Evolutionary conservation across 1,140 invertebrate genomes (phyloP).

Genomic region (Diorhabda carinulata): DNA sequence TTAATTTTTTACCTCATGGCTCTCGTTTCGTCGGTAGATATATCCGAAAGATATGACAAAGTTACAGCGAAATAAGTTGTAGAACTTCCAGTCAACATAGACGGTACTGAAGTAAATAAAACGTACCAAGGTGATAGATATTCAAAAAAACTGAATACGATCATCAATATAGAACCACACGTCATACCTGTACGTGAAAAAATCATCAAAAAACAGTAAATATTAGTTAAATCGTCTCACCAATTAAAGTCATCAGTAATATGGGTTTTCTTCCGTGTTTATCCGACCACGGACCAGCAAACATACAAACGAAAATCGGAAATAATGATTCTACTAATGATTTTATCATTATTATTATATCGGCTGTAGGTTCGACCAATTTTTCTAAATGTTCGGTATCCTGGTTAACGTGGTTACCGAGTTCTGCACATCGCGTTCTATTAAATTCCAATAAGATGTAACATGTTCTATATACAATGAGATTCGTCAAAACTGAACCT

Average conservation of each 20-base stretch:
- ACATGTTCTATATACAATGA: not conserved
- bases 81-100: not conserved
- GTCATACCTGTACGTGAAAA: not conserved
- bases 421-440: not conserved
- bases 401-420: not conserved
- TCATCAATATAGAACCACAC: not conserved
- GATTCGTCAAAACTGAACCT: not conserved
- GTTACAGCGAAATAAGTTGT: not conserved
- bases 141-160: not conserved
- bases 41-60: not conserved
- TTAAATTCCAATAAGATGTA: not conserved
- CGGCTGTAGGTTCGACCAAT: slow-evolving; percentile 58
- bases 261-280: slow-evolving; percentile 67
- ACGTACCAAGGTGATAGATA: not conserved
- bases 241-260: slow-evolving; percentile 53
- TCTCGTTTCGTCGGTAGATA: not conserved
- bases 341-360: slow-evolving; percentile 56
- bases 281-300: slow-evolving; percentile 72
- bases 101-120: not conserved
- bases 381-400: slow-evolving; percentile 54
- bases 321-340: slow-evolving; percentile 59
- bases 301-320: slow-evolving; percentile 60
- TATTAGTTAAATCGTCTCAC: slow-evolving; percentile 41
- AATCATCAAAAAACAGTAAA: too few species aligned
- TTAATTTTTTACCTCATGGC: not conserved